Base-by-base conservation (phyloP, 2,113 vertebrate genomes). In the Agelaius phoeniceus region DNA sequence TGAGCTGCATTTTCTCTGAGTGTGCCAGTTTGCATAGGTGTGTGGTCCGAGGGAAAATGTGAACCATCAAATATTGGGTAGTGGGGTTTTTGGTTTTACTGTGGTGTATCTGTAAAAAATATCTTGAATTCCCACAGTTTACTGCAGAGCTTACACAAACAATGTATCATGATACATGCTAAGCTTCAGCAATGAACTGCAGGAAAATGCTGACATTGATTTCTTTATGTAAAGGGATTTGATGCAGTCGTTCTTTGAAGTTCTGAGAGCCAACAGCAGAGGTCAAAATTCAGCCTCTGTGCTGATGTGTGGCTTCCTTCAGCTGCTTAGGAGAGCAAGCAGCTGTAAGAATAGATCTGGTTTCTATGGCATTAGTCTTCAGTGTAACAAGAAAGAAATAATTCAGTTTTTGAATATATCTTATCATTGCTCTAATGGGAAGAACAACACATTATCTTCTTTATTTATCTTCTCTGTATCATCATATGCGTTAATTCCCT, bases 401-500 rank as follows among this genome's bases (percentile, higher is more conserved):
- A 90, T 90, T 93, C 43, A 8, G 0, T 39, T 86, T 91, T 75
- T 78, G 22, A 84, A 73, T 95, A 13, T 84, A 72, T 61, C 35
- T 90, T 96, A 85, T 68, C 78, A 57, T 62, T 84, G 44, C 61
- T 94, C n/a, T 90, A 49, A 84, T 94, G 80, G 80, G 73, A 96
- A 94, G 79, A 96, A 89, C 83, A 96, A 67, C 96, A 72, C 51
- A 68, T 96, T 95, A 90, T 81, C 85, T 93, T 44, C 51, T 95
- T 93, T 95, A 93, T 96, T 94, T 96, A 79, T 95, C 94, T 94
- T 87, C 85, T 93, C 67, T 93, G 15, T 72, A 87, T 94, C 87
- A 91, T 94, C 75, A 55, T 90, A 73, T 66, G 93, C 55, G 72
- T 90, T 93, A 95, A 95, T 95, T 95, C 85, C 92, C 92, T 92